These are phyloP conservation scores for Drosophila paulistorum DNA, from an alignment of 1,140 invertebrate species.

Conservation along the genomic window DNA sequence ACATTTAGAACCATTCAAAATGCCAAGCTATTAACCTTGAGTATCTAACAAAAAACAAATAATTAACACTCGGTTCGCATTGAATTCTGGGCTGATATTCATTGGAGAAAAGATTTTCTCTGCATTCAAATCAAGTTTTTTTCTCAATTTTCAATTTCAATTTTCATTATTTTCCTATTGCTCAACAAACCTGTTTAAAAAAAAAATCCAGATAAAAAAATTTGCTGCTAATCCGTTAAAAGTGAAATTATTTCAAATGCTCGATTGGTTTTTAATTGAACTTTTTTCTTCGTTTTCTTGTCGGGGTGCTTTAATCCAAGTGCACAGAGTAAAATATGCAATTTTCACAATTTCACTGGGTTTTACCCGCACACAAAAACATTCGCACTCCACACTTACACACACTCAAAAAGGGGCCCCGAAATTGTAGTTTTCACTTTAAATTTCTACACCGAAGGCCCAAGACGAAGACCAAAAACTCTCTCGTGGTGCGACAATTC, in stretches of 20 bases:
- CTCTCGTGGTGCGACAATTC: conserved; percentile 58
- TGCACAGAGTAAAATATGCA: conserved; percentile 64
- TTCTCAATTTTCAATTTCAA: conserved; percentile 58
- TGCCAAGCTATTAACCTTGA: conserved; percentile 68
- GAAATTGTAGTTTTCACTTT: conserved; percentile 72
- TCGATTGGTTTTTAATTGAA: conserved; percentile 30
- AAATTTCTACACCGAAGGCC: conserved; percentile 45
- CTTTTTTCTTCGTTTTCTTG: conserved; percentile 2
- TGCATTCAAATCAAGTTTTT: neutral
- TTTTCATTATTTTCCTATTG: conserved; percentile 60
- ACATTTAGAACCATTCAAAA: conserved; percentile 43
- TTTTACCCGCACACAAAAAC: conserved; percentile 41
- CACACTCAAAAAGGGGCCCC: conserved; percentile 25
- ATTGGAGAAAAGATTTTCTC: neutral
- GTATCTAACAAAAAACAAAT: conserved; percentile 13
- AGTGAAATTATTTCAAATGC: conserved; percentile 67
- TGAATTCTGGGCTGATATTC: neutral
- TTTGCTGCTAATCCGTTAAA: conserved; percentile 74
- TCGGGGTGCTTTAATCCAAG: conserved; percentile 72
- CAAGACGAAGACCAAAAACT: conserved; percentile 32
- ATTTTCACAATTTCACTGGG: conserved; percentile 75
- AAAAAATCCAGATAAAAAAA: conserved; percentile 18
- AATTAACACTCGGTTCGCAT: neutral
- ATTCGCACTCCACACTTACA: neutral
- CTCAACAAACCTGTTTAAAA: conserved; percentile 71